Base-by-base conservation (phyloP, 2,113 vertebrate species). In the Willisornis vidua region DNA sequence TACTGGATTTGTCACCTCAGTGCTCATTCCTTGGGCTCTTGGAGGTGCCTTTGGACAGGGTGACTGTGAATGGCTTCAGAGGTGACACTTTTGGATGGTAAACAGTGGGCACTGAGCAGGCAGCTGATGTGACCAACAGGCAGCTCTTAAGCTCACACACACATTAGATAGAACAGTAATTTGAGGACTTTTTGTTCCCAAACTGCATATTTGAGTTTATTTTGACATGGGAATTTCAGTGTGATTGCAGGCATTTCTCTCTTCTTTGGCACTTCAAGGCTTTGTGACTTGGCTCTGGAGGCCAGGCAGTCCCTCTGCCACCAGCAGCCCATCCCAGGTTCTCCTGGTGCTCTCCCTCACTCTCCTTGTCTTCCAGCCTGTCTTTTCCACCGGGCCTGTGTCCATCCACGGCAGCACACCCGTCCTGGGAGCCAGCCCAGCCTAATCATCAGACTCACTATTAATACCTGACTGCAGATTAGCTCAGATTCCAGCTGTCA, bases 131-230 rank as follows among this genome's bases (percentile, higher is more conserved):
- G 45, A 76, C 14, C 55, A 14, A 4, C 9, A 22, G 51, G 35
- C 9, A 51, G 33, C 39, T 41, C 1, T 1, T 49, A 13, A 23
- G 17, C 6, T n/a, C 46, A 28, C 1, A 8, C 20, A 7, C 19
- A 6, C 57, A 26, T 31, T 28, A 37, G 23, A 11, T 7, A 12
- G 18, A n/a, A 11, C 25, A 23, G n/a, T 46, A 23, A 63, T 29
- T 17, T 41, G 43, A 87, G 58, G 46, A 71, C 12, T 43, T 65
- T 62, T 66, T 33, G 19, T 43, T 45, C 19, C 45, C 22, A 35
- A 78, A 33, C 22, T 33, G 29, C 4, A 1, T 10, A 8, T n/a
- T 65, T 58, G 58, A 35, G 24, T 82, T 76, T 77, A 8, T 63
- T 74, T 62, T 59, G 66, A 58, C n/a, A 10, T 63, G 83, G 33